A percentile compares a stretch with the other conserved stretches of the same genome.
phyloP scores from a whole-genome alignment of 1,140 invertebrate species.

The Saccostrea echinata region DNA sequence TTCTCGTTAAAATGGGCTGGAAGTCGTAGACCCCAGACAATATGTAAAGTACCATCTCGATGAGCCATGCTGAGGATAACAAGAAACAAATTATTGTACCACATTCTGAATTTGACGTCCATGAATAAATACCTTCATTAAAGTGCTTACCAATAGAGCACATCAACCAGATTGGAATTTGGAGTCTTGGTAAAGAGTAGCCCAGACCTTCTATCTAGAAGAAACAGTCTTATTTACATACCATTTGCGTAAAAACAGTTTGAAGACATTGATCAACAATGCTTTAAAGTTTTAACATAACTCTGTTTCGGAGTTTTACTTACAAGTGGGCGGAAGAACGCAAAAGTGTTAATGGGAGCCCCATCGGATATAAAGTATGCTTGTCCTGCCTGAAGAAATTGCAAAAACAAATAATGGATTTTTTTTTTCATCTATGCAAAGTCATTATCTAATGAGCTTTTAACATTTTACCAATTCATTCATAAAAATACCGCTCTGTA shows the following conservation, averaged over 20 bases:
- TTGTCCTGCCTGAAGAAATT: slow-evolving; percentile 76
- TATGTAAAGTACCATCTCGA: slow-evolving; percentile 73
- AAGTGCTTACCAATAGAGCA: slow-evolving; percentile 75
- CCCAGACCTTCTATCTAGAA: slow-evolving; percentile 78
- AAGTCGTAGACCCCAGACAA: slow-evolving; percentile 77
- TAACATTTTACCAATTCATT: neutral
- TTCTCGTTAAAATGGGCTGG: slow-evolving; percentile 71
- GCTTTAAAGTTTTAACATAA: too few species aligned
- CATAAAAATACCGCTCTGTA: slow-evolving; percentile 52
- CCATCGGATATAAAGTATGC: slow-evolving; percentile 80
- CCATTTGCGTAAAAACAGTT: too few species aligned
- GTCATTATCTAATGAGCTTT: too few species aligned
- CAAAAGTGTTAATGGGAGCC: slow-evolving; percentile 79
- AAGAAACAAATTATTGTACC: neutral
- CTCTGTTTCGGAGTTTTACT: slow-evolving; percentile 39
- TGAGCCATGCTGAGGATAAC: slow-evolving; percentile 69
- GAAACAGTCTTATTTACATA: neutral
- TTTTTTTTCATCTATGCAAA: neutral
- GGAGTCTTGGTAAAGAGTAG: slow-evolving; percentile 72
- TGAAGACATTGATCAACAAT: too few species aligned
- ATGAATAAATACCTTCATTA: neutral
- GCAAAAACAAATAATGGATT: neutral
- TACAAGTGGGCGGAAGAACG: slow-evolving; percentile 78
- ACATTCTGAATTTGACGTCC: neutral
- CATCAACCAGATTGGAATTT: slow-evolving; percentile 70